phyloP scores from a whole-genome alignment of 2,797 vertebrate species.

The Todus mexicanus region DNA sequence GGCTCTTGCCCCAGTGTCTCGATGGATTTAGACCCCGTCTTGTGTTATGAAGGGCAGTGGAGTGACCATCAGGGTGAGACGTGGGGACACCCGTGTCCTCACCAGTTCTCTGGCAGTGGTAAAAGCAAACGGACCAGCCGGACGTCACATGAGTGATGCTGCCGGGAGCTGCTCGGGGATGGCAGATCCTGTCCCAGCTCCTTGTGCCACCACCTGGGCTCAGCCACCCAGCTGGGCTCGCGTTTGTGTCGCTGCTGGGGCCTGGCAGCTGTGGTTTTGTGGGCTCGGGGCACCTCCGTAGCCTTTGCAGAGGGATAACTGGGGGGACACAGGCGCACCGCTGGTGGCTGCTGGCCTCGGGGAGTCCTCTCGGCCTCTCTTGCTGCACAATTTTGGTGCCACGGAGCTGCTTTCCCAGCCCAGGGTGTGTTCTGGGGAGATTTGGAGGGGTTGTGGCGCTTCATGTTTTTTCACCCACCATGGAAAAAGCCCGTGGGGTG shows the following conservation, averaged over 20 bases:
- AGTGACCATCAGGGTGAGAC: not conserved
- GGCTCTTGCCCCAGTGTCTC: not conserved
- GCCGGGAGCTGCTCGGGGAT: not conserved
- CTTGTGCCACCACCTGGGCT: not conserved
- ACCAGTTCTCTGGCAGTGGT: not conserved
- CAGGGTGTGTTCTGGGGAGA: not conserved
- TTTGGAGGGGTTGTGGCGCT: not conserved
- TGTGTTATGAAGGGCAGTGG: not conserved
- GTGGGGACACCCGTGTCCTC: not conserved
- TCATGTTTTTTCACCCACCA: not conserved
- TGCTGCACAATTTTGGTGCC: rapidly evolving
- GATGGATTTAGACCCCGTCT: not conserved
- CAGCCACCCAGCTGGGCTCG: rapidly evolving
- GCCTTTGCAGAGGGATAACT: not conserved
- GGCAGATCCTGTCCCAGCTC: not conserved
- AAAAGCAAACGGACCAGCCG: not conserved
- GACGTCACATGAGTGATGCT: not conserved
- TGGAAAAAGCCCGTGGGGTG: not conserved
- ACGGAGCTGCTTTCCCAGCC: not conserved
- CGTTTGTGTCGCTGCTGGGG: rapidly evolving
- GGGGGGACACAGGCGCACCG: no score
- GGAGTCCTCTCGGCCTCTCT: not conserved
- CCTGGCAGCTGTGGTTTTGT: not conserved
- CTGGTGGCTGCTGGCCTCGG: not conserved
- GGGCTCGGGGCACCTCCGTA: no score